A percentile compares a stretch with the other conserved stretches of the same genome.
phyloP scores from a whole-genome alignment of 2,113 vertebrate species.

The Zeus faber region DNA sequence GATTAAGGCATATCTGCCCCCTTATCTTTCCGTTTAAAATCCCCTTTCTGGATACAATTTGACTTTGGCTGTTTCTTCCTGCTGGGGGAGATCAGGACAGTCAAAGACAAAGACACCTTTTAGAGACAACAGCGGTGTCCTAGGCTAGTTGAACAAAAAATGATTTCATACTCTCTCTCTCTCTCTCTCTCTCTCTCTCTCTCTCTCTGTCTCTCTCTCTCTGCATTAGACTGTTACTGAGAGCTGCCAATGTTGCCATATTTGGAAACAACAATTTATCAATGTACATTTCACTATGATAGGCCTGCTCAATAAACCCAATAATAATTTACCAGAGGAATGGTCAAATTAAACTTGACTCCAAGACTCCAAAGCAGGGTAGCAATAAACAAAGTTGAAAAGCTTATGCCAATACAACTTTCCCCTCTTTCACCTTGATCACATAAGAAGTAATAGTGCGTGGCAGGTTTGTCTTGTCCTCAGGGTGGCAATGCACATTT shows the following conservation, averaged over 20 bases:
- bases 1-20: slow-evolving; percentile 76
- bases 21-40: slow-evolving; percentile 77
- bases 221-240: too few relatives aligned
- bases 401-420: slow-evolving; percentile 58
- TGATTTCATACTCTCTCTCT: slow-evolving; percentile 36
- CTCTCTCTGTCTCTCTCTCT: too few relatives aligned
- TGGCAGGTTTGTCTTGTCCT: slow-evolving; percentile 58
- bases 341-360: slow-evolving; percentile 25
- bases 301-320: slow-evolving; percentile 29
- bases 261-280: slow-evolving; percentile 24
- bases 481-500: slow-evolving; percentile 61
- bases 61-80: slow-evolving; percentile 61
- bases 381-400: slow-evolving; percentile 71
- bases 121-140: slow-evolving; percentile 60
- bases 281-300: slow-evolving; percentile 12
- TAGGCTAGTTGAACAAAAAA: slow-evolving; percentile 51
- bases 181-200: too few relatives aligned
- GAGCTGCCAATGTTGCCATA: slow-evolving; percentile 11
- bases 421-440: slow-evolving; percentile 65
- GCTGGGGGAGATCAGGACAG: slow-evolving; percentile 54
- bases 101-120: slow-evolving; percentile 72
- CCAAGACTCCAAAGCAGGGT: slow-evolving; percentile 48
- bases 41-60: slow-evolving; percentile 74
- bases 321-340: slow-evolving; percentile 18
- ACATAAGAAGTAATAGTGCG: slow-evolving; percentile 67